Evolutionary conservation across 2,888 invertebrate species (phyloP).

Genomic region (Ptychoptera contaminata): DNA sequence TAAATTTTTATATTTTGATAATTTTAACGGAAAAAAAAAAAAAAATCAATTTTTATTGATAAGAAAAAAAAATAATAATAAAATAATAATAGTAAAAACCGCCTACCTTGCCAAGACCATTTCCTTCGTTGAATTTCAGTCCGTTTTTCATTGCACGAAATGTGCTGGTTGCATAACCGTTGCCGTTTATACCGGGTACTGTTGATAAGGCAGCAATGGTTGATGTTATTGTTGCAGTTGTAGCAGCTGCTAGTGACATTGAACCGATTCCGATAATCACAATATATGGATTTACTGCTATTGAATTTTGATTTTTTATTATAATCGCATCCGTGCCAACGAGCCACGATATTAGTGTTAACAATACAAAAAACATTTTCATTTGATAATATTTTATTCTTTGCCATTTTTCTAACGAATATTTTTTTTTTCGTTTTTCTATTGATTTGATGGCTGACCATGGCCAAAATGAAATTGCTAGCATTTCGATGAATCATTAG

Average conservation of each 20-base stretch:
- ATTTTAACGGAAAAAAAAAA: not conserved
- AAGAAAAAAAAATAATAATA: not conserved
- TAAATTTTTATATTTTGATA: not conserved
- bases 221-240: too few species aligned
- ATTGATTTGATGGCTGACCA: constrained; percentile 4
- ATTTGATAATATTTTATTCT: not conserved
- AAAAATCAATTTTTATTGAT: too few species aligned
- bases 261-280: not conserved
- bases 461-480: constrained; percentile 4
- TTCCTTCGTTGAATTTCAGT: not conserved
- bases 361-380: not conserved
- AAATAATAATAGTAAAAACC: too few species aligned
- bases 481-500: constrained; percentile 5
- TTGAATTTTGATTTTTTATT: too few species aligned
- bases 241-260: not conserved
- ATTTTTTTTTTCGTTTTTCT: not conserved
- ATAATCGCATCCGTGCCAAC: too few species aligned
- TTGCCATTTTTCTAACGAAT: not conserved
- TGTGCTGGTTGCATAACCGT: not conserved
- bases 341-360: not conserved
- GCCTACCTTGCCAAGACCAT: not conserved
- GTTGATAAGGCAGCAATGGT: too few species aligned
- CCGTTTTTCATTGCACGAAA: not conserved
- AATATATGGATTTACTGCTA: too few species aligned
- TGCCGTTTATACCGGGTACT: too few species aligned